A percentile compares a stretch with the other conserved stretches of the same genome.
Evolutionary conservation across 1,140 invertebrate species (phyloP).

Genomic region (Scaptodrosophila lebanonensis): DNA sequence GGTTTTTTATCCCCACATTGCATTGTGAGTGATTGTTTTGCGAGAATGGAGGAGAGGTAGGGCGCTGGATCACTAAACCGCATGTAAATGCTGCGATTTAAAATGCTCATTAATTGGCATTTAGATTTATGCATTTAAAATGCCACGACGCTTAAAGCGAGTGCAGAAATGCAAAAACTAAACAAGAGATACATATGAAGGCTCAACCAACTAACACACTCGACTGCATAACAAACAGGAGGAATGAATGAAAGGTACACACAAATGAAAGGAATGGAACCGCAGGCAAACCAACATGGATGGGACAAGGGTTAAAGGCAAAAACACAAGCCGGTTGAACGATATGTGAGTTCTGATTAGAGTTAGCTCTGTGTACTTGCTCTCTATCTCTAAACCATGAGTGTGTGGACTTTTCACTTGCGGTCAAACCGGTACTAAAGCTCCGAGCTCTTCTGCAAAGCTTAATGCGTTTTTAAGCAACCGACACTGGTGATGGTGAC

Average conservation of each 20-base stretch:
- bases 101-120: constrained; percentile 53
- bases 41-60: too few species aligned
- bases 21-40: too few species aligned
- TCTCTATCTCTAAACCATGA: too few species aligned
- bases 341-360: constrained; percentile 39
- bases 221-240: too few species aligned
- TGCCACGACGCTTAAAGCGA: too few species aligned
- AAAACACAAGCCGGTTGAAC: constrained; percentile 1
- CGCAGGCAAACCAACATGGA: constrained; percentile 26
- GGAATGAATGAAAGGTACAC: too few species aligned
- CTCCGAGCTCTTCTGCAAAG: not conserved
- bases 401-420: constrained; percentile 48
- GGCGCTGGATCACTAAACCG: too few species aligned
- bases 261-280: not conserved
- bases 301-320: not conserved
- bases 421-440: constrained; percentile 49
- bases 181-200: constrained; percentile 5
- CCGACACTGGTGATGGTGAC: not conserved
- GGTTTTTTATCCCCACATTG: too few species aligned
- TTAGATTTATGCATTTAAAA: not conserved
- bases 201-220: too few species aligned
- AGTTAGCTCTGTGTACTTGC: constrained; percentile 6
- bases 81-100: constrained; percentile 46
- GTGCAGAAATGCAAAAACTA: not conserved
- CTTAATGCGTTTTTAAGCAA: constrained; percentile 66